These are phyloP conservation scores for Syngnathus acus DNA, from an alignment of 2,797 vertebrate species.

Conservation along the genomic window DNA sequence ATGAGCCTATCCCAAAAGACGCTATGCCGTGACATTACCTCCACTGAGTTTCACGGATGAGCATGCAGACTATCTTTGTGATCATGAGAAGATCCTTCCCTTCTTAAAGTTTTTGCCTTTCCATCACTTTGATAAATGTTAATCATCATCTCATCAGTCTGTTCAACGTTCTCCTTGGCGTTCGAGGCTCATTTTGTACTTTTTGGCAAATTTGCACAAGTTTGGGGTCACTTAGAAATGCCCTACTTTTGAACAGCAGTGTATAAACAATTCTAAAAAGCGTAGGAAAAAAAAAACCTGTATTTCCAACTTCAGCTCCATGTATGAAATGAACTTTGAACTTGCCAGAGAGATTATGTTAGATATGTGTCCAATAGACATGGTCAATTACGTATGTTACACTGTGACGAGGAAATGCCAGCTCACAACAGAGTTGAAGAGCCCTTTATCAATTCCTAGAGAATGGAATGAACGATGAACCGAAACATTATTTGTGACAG, in stretches of 20 bases:
- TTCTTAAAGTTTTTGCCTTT: no score
- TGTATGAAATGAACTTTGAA: not conserved
- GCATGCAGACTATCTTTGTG: no score
- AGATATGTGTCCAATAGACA: not conserved
- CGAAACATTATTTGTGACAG: constrained; percentile 5
- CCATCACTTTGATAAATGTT: no score
- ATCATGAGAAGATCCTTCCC: no score
- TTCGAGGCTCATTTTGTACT: no score
- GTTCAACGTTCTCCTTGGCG: no score
- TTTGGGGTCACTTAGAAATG: no score
- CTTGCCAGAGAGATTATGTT: not conserved
- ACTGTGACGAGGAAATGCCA: not conserved
- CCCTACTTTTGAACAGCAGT: not conserved
- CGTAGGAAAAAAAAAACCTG: no score
- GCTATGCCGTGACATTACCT: no score
- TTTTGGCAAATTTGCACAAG: not conserved
- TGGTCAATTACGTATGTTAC: not conserved
- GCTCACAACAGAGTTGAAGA: not conserved
- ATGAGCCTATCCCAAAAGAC: no score
- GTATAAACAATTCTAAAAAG: not conserved
- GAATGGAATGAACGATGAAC: constrained; percentile 1
- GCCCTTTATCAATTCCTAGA: not conserved
- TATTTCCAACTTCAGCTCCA: not conserved
- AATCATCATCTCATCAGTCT: no score
- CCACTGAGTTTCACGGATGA: no score